Conservation (phyloP, 2,113 vertebrate species). For the Agapornis roseicollis region DNA sequence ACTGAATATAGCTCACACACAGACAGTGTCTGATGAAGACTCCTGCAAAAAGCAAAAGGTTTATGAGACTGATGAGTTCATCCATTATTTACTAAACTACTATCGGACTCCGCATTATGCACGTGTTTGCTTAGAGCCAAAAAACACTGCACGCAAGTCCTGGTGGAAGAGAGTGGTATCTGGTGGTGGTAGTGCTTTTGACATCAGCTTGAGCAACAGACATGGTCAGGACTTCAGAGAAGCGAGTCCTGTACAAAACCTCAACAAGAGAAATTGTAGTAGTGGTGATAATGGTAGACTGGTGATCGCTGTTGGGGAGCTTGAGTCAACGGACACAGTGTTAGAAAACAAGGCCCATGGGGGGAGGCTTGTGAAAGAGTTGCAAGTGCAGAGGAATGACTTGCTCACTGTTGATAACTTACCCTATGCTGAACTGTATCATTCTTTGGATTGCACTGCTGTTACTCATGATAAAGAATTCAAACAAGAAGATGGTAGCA, state of each 20-base stretch:
- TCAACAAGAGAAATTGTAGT: neutral
- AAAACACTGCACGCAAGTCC: neutral
- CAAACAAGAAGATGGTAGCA: neutral
- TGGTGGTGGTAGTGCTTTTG: slow-evolving; percentile 51
- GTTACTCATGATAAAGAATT: neutral
- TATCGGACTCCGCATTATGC: slow-evolving; percentile 70
- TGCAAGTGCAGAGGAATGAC: slow-evolving; percentile 26
- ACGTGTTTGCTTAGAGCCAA: slow-evolving; percentile 63
- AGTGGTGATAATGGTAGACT: neutral
- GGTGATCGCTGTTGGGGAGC: slow-evolving; percentile 1
- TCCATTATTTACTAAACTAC: slow-evolving; percentile 79
- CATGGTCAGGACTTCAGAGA: neutral
- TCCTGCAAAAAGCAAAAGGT: slow-evolving; percentile 68
- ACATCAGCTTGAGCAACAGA: slow-evolving; percentile 58
- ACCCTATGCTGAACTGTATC: neutral
- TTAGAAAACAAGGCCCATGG: neutral
- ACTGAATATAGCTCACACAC: neutral
- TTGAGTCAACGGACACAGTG: neutral
- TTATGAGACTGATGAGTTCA: slow-evolving; percentile 81
- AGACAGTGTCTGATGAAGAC: neutral
- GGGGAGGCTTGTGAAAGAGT: neutral
- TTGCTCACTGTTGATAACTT: neutral
- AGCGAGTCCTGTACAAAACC: slow-evolving; percentile 21
- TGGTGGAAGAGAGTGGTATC: slow-evolving; percentile 74
- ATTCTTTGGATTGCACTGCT: neutral